Conservation (phyloP, 2,888 invertebrate genomes). For the Tupiocoris notatus region DNA sequence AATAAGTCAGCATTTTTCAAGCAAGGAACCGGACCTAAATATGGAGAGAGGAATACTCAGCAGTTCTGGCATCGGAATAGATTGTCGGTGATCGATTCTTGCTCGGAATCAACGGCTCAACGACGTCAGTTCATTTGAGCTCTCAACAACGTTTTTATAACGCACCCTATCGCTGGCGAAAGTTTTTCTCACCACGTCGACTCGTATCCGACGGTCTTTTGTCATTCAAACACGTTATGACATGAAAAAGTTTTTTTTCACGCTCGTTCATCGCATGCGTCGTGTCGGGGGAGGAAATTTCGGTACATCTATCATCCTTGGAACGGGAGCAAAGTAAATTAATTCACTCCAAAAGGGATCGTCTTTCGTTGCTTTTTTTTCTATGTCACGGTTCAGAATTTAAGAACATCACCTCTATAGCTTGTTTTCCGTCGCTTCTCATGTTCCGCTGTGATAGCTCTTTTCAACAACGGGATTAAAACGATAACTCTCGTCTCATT, state of each 20-base stretch:
- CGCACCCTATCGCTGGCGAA: no score
- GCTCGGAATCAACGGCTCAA: no score
- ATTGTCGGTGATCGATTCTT: no score
- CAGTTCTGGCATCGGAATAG: no score
- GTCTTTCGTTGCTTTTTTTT: not conserved
- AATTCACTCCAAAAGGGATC: not conserved
- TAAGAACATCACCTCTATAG: not conserved
- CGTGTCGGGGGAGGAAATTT: not conserved
- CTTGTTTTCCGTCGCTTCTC: not conserved
- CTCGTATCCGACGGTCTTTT: not conserved
- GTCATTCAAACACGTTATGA: not conserved
- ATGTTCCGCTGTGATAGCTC: not conserved
- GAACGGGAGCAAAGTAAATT: not conserved
- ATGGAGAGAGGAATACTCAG: no score
- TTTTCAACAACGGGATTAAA: not conserved
- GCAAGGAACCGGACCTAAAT: no score
- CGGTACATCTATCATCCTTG: not conserved
- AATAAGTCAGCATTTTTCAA: no score
- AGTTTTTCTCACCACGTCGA: no score
- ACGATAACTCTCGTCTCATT: not conserved
- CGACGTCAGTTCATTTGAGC: no score
- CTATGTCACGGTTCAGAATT: not conserved
- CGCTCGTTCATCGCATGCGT: no score
- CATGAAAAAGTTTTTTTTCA: not conserved
- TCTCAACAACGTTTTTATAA: no score